Percentiles rank a stretch among this genome's conserved stretches.
phyloP scores from a whole-genome alignment of 2,113 vertebrate species.

The Orycteropus afer region DNA sequence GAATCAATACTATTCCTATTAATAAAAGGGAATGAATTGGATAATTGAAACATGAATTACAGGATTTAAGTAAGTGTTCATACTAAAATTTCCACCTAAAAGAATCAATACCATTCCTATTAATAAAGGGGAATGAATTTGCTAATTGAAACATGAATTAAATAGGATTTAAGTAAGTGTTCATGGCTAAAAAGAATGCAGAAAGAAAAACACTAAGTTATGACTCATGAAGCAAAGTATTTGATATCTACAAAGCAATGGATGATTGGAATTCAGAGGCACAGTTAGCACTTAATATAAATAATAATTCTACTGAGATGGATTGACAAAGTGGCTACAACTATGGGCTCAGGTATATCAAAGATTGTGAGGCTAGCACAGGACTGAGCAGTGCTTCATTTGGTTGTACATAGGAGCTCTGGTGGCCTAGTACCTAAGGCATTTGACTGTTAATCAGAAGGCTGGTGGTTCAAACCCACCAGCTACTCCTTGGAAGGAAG shows the following conservation, averaged over 20 bases:
- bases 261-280: background rate
- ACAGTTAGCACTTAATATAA: background rate
- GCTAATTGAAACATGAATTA: constrained; percentile 3
- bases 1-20: background rate
- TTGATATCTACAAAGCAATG: background rate
- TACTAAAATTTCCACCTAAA: background rate
- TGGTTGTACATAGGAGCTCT: too few species aligned
- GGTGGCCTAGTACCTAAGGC: too few species aligned
- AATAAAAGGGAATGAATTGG: background rate
- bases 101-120: background rate
- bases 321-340: too few species aligned
- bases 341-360: too few species aligned
- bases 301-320: background rate
- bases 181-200: background rate
- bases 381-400: too few species aligned
- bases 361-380: too few species aligned
- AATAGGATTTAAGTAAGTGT: background rate
- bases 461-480: too few species aligned
- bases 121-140: background rate
- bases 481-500: too few species aligned
- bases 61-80: background rate
- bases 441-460: too few species aligned
- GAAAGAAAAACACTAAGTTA: background rate
- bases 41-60: background rate
- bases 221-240: background rate